Base-by-base conservation (phyloP, 2,797 vertebrate genomes). In the Liparis tanakae region DNA sequence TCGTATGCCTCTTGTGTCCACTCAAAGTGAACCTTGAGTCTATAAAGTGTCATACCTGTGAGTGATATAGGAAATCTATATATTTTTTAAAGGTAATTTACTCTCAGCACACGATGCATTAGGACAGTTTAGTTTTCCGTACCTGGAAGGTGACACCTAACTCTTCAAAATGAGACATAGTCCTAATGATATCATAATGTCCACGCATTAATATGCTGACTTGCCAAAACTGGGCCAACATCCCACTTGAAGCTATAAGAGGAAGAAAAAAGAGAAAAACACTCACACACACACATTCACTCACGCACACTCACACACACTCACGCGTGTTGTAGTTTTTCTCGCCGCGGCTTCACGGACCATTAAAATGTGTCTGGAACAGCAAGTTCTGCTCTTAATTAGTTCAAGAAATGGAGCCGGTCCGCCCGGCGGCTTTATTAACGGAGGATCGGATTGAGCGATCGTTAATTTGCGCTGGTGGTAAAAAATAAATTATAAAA, bases 361-460 rank as follows among this genome's bases (percentile, higher is more conserved):
- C 71, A 78, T 87, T 84, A 75, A 44, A 22, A 78, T 81, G 67
- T 68, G 79, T 15, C 83, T 72, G 73, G 67, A 85, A 75, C 86
- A 89, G 91, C 90, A 89, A 88, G 39, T 89, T 79, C 74, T 72
- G 41, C 68, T 80, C 70, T 85, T 90, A 89, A 91, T 92, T 87
- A 90, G 85, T 83, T 87, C 54, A 76, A 79, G 76, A 90, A 85
- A 85, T 61, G 79, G 78, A 72, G 79, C 79, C 60, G 69, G 68
- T 87, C 71, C 17, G 36, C 80, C 87, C 72, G 20, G 3, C 87
- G 90, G 90, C 84, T 87, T 89, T 82, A 88, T 89, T 88, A 87
- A 59, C 72, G 39, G 74, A 71, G 76, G 76, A 87, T 88, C 70
- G 79, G 77, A 88, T 74, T 81, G 82, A 82, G 83, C 81, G 37